These are phyloP conservation scores for Tenthredo scrophulariae DNA, from an alignment of 2,888 invertebrate species.

Conservation along the genomic window DNA sequence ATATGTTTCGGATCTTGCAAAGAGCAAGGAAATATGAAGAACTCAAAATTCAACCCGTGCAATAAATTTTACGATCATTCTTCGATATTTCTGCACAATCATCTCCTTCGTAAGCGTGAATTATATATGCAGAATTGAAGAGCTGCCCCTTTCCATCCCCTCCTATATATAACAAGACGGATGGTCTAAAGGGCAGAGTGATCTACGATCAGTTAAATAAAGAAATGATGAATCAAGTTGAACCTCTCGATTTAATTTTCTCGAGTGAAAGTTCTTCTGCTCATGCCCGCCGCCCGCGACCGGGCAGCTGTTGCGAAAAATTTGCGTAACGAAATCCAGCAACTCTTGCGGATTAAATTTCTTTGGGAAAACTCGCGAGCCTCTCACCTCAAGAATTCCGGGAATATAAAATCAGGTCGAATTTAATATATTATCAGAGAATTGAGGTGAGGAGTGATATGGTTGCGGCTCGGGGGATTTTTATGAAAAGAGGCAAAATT, in stretches of 20 bases:
- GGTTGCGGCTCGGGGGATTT: neutral
- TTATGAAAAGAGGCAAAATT: neutral
- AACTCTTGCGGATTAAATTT: neutral
- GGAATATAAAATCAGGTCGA: neutral
- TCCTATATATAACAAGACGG: neutral
- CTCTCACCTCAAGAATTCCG: neutral
- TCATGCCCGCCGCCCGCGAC: neutral
- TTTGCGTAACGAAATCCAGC: conserved; percentile 6
- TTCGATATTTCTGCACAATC: neutral
- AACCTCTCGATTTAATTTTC: conserved; percentile 6
- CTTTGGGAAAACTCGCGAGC: neutral
- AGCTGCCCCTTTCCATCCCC: neutral
- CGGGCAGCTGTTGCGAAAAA: neutral
- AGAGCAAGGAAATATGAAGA: neutral
- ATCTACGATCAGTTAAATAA: neutral
- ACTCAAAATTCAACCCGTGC: neutral
- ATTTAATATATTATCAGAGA: neutral
- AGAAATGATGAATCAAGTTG: neutral
- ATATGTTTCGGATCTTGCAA: neutral
- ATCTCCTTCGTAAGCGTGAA: neutral
- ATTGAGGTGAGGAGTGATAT: too few species aligned
- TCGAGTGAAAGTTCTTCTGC: neutral
- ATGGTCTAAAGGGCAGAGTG: neutral
- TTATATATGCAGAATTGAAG: neutral
- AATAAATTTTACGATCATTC: neutral